These are phyloP conservation scores for Sebastes umbrosus DNA, from an alignment of 2,797 vertebrate species.

Conservation along the genomic window DNA sequence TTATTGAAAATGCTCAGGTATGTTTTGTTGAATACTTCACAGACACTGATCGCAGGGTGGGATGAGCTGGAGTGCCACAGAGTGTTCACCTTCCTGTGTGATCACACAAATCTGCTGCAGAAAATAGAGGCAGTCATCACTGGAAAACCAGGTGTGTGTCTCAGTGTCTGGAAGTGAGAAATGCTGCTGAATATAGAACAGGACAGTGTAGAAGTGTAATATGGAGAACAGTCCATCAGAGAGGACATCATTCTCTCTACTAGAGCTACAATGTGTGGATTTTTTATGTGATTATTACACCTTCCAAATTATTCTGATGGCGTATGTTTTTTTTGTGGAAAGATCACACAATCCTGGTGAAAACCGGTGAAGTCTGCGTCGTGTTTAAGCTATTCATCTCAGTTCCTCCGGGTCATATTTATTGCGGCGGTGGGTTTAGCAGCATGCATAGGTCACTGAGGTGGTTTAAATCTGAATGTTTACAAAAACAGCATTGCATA, in stretches of 20 bases:
- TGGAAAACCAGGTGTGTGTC: constrained; percentile 83
- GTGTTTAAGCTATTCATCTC: background rate
- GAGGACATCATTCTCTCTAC: background rate
- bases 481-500: background rate
- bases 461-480: background rate
- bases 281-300: background rate
- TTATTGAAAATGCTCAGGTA: background rate
- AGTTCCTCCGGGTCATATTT: background rate
- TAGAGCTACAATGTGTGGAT: background rate
- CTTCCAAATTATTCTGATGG: background rate
- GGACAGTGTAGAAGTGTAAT: background rate
- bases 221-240: background rate
- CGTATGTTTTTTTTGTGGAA: background rate
- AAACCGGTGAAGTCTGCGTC: background rate
- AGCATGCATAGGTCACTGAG: background rate
- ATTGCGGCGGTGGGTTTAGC: too few relatives aligned
- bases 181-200: background rate
- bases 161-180: background rate
- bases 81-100: constrained; percentile 89
- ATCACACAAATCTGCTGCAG: constrained; percentile 81
- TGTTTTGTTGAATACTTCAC: constrained; percentile 2
- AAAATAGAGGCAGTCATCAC: constrained; percentile 83
- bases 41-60: constrained; percentile 94
- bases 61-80: constrained; percentile 90
- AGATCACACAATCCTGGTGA: background rate